Evolutionary conservation across 2,888 invertebrate species (phyloP).

Genomic region (Rhagophthalmus giganteus): DNA sequence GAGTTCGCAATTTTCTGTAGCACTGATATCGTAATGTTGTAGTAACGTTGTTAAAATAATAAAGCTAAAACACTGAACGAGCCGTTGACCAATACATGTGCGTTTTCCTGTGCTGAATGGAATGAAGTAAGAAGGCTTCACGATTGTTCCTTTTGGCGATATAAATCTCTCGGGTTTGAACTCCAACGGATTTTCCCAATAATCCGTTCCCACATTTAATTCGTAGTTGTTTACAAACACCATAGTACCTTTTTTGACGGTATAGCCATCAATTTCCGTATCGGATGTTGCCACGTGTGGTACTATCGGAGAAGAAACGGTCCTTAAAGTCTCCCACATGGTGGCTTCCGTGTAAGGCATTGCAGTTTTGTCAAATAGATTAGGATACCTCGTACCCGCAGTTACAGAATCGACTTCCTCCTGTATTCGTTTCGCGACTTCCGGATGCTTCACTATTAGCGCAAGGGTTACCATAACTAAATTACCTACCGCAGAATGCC

Average conservation of each 20-base stretch:
- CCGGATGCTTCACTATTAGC: conserved; percentile 67
- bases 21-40: conserved; percentile 69
- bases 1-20: conserved; percentile 61
- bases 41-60: conserved; percentile 73
- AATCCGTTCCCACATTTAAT: conserved; percentile 71
- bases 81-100: conserved; percentile 82
- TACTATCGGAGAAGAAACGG: conserved; percentile 85
- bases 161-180: conserved; percentile 80
- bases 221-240: conserved; percentile 85
- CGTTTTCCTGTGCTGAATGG: conserved; percentile 86
- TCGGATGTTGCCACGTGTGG: conserved; percentile 85
- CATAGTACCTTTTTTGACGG: conserved; percentile 75
- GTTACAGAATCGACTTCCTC: conserved; percentile 69
- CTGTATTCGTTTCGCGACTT: conserved; percentile 67
- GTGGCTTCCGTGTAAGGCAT: conserved; percentile 84
- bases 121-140: conserved; percentile 71
- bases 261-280: conserved; percentile 71
- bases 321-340: conserved; percentile 76
- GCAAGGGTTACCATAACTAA: conserved; percentile 76
- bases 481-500: conserved; percentile 86
- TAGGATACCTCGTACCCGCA: conserved; percentile 60
- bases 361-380: conserved; percentile 65
- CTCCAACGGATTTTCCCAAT: conserved; percentile 72
- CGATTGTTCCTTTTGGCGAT: conserved; percentile 51
- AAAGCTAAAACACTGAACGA: conserved; percentile 77